Evolutionary conservation across 2,888 invertebrate species (phyloP).

Genomic region (Melanchra persicariae): DNA sequence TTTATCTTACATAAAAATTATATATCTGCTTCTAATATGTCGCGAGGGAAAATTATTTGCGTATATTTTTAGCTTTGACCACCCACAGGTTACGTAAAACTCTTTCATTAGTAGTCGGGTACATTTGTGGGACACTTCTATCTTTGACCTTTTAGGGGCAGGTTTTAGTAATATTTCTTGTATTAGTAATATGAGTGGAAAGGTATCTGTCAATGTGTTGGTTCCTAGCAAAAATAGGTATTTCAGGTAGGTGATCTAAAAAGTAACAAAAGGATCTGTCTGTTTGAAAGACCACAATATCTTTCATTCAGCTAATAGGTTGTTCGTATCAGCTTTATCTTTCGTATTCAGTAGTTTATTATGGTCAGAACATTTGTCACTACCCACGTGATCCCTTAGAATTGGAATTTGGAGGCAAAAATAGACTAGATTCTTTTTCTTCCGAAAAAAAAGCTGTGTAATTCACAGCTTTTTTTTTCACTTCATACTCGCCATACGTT

Average conservation of each 20-base stretch:
- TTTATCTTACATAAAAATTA: constrained; percentile 35
- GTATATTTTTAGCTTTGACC: neutral
- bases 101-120: neutral
- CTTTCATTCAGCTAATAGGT: neutral
- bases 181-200: neutral
- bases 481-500: neutral
- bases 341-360: too few relatives aligned
- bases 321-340: too few relatives aligned
- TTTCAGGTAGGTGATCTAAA: too few relatives aligned
- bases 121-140: neutral
- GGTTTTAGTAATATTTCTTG: neutral
- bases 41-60: constrained; percentile 8
- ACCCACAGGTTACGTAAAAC: neutral
- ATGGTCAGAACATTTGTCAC: too few relatives aligned
- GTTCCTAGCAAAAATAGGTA: neutral
- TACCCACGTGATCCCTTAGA: too few relatives aligned
- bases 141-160: constrained; percentile 1
- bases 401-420: too few relatives aligned
- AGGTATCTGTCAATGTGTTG: neutral
- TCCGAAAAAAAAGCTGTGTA: too few relatives aligned
- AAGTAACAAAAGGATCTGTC: neutral
- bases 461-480: too few relatives aligned
- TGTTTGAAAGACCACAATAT: neutral
- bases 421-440: too few relatives aligned
- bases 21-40: constrained; percentile 12